phyloP scores from a whole-genome alignment of 35 echinoderm and acorn worm species.

The Stichopus chloronotus region DNA sequence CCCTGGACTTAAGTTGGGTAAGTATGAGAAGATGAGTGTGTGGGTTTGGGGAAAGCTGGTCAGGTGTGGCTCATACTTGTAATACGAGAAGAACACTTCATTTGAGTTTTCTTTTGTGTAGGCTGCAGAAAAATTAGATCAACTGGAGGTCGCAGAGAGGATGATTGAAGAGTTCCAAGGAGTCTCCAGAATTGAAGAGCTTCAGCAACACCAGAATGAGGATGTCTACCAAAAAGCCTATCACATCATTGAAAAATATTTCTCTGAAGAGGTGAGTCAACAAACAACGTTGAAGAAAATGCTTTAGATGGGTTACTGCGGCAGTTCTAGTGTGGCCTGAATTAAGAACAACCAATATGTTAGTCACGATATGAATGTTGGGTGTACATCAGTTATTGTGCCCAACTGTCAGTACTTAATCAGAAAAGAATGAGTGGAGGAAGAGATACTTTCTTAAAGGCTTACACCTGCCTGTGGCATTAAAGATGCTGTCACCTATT shows the following conservation, averaged over 20 bases:
- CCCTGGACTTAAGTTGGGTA: too few species aligned
- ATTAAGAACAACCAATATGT: too few species aligned
- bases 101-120: neutral
- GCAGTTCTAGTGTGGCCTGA: neutral
- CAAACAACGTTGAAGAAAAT: neutral
- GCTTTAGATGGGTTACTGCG: neutral
- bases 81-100: neutral
- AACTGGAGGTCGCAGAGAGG: constrained; percentile 59
- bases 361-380: neutral
- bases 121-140: constrained; percentile 79
- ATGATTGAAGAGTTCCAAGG: constrained; percentile 74
- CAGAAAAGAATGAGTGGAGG: neutral
- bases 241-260: constrained; percentile 83
- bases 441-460: neutral
- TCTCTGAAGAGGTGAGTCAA: constrained; percentile 82
- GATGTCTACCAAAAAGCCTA: constrained; percentile 81
- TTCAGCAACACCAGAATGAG: constrained; percentile 85
- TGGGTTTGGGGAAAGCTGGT: too few species aligned
- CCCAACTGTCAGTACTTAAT: neutral
- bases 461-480: neutral
- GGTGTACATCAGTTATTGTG: neutral
- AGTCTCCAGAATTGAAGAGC: constrained; percentile 73
- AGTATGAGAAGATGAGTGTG: too few species aligned
- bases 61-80: too few species aligned
- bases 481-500: too few species aligned